A percentile compares a stretch with the other conserved stretches of the same genome.
Evolutionary conservation across 2,888 invertebrate genomes (phyloP).

Genomic region (Ernsta delagoae): DNA sequence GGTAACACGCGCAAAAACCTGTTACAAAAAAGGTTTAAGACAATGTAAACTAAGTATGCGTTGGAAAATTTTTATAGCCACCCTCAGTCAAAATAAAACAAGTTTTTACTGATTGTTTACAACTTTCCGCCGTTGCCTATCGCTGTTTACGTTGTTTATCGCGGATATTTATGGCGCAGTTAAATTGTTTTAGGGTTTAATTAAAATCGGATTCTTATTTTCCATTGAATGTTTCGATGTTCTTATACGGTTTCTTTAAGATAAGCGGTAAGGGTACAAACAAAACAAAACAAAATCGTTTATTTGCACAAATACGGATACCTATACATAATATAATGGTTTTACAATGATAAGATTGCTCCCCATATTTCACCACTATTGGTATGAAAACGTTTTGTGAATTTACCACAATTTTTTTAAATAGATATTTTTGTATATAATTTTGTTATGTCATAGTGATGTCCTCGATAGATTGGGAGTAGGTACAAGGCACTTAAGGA

Average conservation of each 20-base stretch:
- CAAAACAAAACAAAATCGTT: not conserved
- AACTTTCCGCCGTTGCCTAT: conserved; percentile 40
- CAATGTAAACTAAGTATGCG: conserved; percentile 9
- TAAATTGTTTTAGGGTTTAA: conserved; percentile 32
- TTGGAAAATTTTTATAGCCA: conserved; percentile 43
- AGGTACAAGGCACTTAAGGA: not conserved
- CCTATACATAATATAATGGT: no score
- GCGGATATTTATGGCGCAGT: conserved; percentile 32
- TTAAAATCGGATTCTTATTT: conserved; percentile 28
- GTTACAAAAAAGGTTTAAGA: conserved; percentile 9
- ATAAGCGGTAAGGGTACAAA: not conserved
- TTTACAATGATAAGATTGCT: no score
- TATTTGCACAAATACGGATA: no score
- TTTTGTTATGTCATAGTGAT: no score
- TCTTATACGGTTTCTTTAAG: not conserved
- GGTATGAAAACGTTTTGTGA: no score
- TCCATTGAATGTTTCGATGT: not conserved
- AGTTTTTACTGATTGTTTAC: conserved; percentile 58
- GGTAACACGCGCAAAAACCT: no score
- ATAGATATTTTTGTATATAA: not conserved
- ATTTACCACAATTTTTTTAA: no score
- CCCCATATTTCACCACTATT: no score
- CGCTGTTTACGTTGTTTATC: conserved; percentile 32
- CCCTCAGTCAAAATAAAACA: conserved; percentile 55
- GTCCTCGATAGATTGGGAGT: not conserved